phyloP scores from a whole-genome alignment of 2,113 vertebrate genomes.

The Electrona antarctica region DNA sequence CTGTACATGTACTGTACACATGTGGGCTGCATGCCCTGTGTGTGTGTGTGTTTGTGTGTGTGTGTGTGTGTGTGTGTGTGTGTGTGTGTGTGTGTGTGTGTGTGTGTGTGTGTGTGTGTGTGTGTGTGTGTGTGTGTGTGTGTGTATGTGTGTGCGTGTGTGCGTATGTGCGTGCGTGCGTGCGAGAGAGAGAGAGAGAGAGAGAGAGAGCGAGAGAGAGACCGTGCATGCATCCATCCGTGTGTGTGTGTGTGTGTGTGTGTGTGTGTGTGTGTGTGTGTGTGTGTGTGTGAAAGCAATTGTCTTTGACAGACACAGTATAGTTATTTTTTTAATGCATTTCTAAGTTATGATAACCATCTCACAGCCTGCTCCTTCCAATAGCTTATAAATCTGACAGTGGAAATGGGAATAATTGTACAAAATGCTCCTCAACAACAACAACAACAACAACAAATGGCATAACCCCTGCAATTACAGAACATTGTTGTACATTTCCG shows the following conservation, averaged over 20 bases:
- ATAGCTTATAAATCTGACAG: constrained; percentile 67
- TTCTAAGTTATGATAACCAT: constrained; percentile 73
- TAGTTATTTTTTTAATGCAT: constrained; percentile 73
- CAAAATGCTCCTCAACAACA: constrained; percentile 66
- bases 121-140: constrained; percentile 23
- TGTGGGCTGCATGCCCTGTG: neutral
- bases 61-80: constrained; percentile 53
- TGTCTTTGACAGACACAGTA: constrained; percentile 70
- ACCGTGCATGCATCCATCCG: no score
- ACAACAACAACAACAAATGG: constrained; percentile 48
- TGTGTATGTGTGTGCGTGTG: constrained; percentile 4
- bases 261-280: constrained; percentile 48
- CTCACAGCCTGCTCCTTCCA: constrained; percentile 51
- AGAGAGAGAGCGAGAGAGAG: neutral
- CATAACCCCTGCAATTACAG: no score
- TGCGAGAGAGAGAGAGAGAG: neutral
- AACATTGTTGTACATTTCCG: constrained; percentile 64
- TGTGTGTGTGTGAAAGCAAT: constrained; percentile 54
- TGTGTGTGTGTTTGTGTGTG: constrained; percentile 37
- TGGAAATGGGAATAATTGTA: constrained; percentile 72
- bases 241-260: neutral
- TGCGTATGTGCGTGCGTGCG: constrained; percentile 32
- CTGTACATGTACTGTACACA: no score
- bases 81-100: constrained; percentile 22
- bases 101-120: constrained; percentile 42